phyloP scores from a whole-genome alignment of 2,113 vertebrate genomes.

The Meles meles region DNA sequence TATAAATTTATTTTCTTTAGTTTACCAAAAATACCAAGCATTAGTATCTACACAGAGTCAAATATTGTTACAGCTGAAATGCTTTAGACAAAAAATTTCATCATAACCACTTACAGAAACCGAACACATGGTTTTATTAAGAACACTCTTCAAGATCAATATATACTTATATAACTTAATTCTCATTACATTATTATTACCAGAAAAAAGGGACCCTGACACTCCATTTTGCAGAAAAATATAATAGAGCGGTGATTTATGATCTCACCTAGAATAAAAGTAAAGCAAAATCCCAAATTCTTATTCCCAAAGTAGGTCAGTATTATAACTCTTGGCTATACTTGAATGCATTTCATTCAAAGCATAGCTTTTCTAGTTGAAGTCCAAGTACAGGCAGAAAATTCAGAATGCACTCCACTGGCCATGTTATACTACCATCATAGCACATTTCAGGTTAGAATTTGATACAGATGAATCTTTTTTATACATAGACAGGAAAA shows the following conservation, averaged over 20 bases:
- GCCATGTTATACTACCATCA: background rate
- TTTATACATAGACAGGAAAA: background rate
- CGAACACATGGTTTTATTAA: background rate
- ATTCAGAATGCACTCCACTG: background rate
- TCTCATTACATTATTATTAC: background rate
- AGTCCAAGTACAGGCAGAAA: background rate
- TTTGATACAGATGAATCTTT: background rate
- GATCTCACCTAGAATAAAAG: conserved; percentile 9
- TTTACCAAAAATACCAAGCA: background rate
- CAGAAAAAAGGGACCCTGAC: background rate
- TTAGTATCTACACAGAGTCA: background rate
- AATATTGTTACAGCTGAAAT: background rate
- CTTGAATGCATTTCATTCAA: background rate
- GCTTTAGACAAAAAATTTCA: background rate
- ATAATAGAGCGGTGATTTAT: background rate
- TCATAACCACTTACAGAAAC: conserved; percentile 9
- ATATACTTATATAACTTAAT: background rate
- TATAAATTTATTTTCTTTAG: background rate
- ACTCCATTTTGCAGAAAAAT: background rate
- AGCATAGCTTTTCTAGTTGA: background rate
- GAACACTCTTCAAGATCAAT: background rate
- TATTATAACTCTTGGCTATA: background rate
- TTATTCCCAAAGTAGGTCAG: background rate
- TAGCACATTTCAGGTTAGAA: background rate
- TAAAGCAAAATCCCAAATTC: background rate